Evolutionary conservation across 2,797 vertebrate genomes (phyloP), one percentile per base, ranked within the genome.

Genomic region (Amphiprion clarkii): DNA sequence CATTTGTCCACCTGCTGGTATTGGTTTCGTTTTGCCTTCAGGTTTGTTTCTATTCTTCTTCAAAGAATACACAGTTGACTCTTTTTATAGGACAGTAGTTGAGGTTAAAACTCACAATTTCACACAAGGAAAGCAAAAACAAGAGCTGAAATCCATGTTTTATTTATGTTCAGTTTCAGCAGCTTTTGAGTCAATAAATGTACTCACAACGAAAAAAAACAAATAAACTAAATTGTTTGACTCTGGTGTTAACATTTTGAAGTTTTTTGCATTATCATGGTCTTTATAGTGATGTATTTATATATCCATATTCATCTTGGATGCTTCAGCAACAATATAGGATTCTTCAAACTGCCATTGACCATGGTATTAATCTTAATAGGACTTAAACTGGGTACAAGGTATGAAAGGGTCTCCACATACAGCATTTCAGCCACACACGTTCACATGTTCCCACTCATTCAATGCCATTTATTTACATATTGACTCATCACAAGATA

Each of bases 381-480:
- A 17, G 42, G 40, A 70, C 61, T 73, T 44, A 9, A 16, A 58
- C 36, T 64, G 0, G 16, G 17, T 11, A 48, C 42, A 66, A 7
- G 3, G 10, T 58, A 44, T 16, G 33, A 27, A 61, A 2, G 6
- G 33, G 12, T 62, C 17, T 67, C 19, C 40, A 55, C 16, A 62
- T 13, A 59, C 27, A 64, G 5, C 54, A 23, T 54, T 42, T 61
- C 27, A 46, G 3, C 27, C 23, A n/a, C 31, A 29, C 39, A 46
- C 55, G 63, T 40, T 52, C 21, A 23, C 44, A 39, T n/a, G 3
- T 53, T 55, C 17, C 14, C 16, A 46, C 12, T 49, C 19, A 86
- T 70, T 71, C 55, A 52, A 76, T 76, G 14, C 14, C 11, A 49
- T 69, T 75, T 71, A 82, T 88, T 67, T 71, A 85, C 71, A 87